These are phyloP conservation scores for Araneus ventricosus DNA, from an alignment of 1,140 invertebrate genomes.

Conservation along the genomic window DNA sequence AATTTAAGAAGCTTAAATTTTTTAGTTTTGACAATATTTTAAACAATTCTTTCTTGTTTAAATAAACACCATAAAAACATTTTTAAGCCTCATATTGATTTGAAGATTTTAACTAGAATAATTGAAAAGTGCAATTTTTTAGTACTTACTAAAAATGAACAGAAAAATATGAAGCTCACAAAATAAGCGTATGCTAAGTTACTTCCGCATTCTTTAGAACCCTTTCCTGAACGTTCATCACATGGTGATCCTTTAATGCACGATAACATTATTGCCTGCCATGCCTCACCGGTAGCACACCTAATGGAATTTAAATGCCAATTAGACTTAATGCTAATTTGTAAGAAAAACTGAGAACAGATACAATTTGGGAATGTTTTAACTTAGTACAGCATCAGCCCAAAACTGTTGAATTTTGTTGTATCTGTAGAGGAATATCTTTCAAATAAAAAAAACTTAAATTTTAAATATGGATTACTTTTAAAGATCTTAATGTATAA, in stretches of 20 bases:
- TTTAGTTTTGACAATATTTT: neutral
- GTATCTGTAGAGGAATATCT: neutral
- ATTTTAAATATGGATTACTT: neutral
- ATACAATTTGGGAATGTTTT: neutral
- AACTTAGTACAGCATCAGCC: neutral
- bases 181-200: conserved; percentile 99
- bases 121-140: neutral
- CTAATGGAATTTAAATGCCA: conserved; percentile 81
- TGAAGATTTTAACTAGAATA: neutral
- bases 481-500: neutral
- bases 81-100: too few relatives aligned
- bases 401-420: neutral
- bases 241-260: conserved; percentile 91
- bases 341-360: neutral
- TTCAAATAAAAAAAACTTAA: neutral
- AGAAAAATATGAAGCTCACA: conserved; percentile 99
- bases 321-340: neutral
- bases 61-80: too few relatives aligned
- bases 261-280: conserved; percentile 99
- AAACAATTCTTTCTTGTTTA: neutral
- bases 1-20: neutral
- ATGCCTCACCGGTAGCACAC: conserved; percentile 99
- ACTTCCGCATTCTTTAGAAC: conserved; percentile 89
- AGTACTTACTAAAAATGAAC: conserved; percentile 95
- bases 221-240: conserved; percentile 84